Conservation (phyloP, 2,888 invertebrate species). For the Gari tellinella region DNA sequence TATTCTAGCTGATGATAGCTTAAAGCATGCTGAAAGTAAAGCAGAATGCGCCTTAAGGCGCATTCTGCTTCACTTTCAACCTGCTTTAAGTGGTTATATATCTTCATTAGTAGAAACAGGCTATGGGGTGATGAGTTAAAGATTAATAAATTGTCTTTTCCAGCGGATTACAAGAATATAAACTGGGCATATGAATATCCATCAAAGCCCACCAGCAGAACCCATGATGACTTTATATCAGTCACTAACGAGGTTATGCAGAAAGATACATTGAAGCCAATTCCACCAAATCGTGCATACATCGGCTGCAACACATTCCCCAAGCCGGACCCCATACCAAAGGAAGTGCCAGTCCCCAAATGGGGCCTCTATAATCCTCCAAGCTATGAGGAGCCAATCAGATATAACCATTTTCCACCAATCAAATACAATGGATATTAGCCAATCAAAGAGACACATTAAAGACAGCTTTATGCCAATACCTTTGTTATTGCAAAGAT, state of each 20-base stretch:
- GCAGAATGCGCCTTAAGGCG: too few species aligned
- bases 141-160: constrained; percentile 41
- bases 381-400: constrained; percentile 79
- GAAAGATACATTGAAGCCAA: constrained; percentile 73
- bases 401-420: constrained; percentile 79
- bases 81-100: too few species aligned
- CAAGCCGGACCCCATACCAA: constrained; percentile 73
- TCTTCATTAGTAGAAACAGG: too few species aligned
- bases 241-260: constrained; percentile 77
- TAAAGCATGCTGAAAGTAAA: too few species aligned
- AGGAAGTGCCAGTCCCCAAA: constrained; percentile 78
- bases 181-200: constrained; percentile 80
- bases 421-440: constrained; percentile 85
- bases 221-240: constrained; percentile 74
- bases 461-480: too few species aligned
- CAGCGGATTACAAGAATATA: constrained; percentile 79
- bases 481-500: too few species aligned
- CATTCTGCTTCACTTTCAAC: too few species aligned
- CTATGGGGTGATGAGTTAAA: too few species aligned
- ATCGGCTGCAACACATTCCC: constrained; percentile 69
- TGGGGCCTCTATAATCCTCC: constrained; percentile 82
- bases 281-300: constrained; percentile 77
- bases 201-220: constrained; percentile 78
- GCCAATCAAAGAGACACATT: not conserved
- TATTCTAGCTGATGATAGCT: too few species aligned